A percentile compares a stretch with the other conserved stretches of the same genome.
phyloP scores from a whole-genome alignment of 2,888 invertebrate genomes.

The Maniola hyperantus region DNA sequence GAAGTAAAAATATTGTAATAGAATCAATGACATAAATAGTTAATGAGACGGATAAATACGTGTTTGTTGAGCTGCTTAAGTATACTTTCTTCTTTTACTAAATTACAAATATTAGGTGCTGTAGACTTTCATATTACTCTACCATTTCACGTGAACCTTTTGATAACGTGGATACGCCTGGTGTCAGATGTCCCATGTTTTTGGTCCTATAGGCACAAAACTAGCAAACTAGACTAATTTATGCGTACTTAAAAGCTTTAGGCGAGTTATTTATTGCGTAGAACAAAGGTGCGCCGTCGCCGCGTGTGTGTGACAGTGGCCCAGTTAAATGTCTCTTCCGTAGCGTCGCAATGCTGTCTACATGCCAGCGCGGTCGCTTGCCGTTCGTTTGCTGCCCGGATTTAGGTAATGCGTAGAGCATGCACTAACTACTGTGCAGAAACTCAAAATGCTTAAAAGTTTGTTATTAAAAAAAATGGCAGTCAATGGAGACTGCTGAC shows the following conservation, averaged over 20 bases:
- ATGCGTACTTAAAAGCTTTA: constrained; percentile 33
- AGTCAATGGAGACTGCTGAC: no score
- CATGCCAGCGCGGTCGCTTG: constrained; percentile 56
- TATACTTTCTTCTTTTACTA: background rate
- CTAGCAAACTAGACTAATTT: constrained; percentile 25
- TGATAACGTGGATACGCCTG: background rate
- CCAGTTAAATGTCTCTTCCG: constrained; percentile 53
- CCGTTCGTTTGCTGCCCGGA: constrained; percentile 25
- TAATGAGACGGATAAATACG: no score
- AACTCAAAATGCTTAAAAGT: no score
- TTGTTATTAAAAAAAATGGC: no score
- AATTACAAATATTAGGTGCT: background rate
- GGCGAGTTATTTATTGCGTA: constrained; percentile 36
- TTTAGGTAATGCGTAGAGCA: constrained; percentile 6
- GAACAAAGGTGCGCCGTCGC: constrained; percentile 31
- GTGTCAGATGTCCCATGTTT: background rate
- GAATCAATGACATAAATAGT: background rate
- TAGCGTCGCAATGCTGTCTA: constrained; percentile 53
- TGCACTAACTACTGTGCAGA: background rate
- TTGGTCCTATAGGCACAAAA: constrained; percentile 3
- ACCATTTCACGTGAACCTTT: background rate
- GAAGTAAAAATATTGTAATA: background rate
- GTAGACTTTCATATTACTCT: background rate
- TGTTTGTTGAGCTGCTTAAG: background rate
- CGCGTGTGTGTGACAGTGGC: constrained; percentile 45